Evolutionary conservation across 2,797 vertebrate genomes (phyloP).

Genomic region (Columba guinea): DNA sequence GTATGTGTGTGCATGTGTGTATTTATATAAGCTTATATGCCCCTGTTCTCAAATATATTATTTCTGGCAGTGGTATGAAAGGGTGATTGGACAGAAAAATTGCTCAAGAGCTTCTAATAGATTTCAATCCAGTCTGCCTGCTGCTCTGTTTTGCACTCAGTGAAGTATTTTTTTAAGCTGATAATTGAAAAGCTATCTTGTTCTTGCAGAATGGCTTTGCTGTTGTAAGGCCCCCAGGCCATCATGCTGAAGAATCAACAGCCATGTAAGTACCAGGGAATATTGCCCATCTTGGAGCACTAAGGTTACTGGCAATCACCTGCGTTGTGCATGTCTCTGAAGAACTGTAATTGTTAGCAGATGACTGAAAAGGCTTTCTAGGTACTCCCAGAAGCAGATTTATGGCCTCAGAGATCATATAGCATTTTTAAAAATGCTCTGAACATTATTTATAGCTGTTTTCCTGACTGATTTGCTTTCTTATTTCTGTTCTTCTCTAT

Average conservation of each 20-base stretch:
- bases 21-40: slow-evolving; percentile 20
- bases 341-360: slow-evolving; percentile 90
- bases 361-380: slow-evolving; percentile 89
- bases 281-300: slow-evolving; percentile 78
- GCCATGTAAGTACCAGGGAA: slow-evolving; percentile 84
- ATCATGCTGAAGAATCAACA: slow-evolving; percentile 83
- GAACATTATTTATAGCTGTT: slow-evolving; percentile 88
- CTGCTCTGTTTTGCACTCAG: slow-evolving; percentile 24
- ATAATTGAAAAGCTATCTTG: slow-evolving; percentile 75
- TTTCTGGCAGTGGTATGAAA: slow-evolving; percentile 50
- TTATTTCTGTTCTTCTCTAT: slow-evolving; percentile 85
- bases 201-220: slow-evolving; percentile 84
- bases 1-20: neutral
- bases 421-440: slow-evolving; percentile 86
- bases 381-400: slow-evolving; percentile 88
- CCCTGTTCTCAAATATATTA: slow-evolving; percentile 28
- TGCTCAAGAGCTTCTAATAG: slow-evolving; percentile 4
- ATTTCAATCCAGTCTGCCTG: slow-evolving; percentile 32
- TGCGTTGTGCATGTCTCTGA: slow-evolving; percentile 80
- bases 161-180: slow-evolving; percentile 52
- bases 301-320: slow-evolving; percentile 88
- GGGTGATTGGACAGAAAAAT: slow-evolving; percentile 20
- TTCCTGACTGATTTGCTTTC: slow-evolving; percentile 83
- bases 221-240: slow-evolving; percentile 82
- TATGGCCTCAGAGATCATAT: slow-evolving; percentile 90